A percentile compares a stretch with the other conserved stretches of the same genome.
These are phyloP conservation scores for Patella caerulea DNA, from an alignment of 2,888 invertebrate genomes.

Conservation along the genomic window DNA sequence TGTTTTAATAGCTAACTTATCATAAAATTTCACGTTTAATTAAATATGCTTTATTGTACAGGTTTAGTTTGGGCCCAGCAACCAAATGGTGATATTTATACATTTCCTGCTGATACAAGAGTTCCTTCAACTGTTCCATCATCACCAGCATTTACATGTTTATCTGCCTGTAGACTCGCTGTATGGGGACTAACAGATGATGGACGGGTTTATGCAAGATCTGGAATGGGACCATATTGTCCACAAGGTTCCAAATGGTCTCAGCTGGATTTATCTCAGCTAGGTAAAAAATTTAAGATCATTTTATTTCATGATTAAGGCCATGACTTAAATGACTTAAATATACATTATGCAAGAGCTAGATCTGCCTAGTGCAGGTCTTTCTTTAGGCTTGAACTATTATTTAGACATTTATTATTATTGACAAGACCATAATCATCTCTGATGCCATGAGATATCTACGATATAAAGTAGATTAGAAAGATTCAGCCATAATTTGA, in stretches of 20 bases:
- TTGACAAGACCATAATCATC: no score
- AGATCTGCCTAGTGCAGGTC: no score
- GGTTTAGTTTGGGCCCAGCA: slow-evolving; percentile 72
- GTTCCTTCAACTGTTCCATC: slow-evolving; percentile 18
- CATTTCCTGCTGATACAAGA: slow-evolving; percentile 52
- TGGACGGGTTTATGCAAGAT: slow-evolving; percentile 72
- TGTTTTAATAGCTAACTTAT: no score
- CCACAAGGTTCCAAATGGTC: slow-evolving; percentile 72
- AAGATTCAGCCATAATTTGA: no score
- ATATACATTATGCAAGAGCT: no score
- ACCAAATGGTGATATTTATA: slow-evolving; percentile 69
- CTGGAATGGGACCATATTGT: slow-evolving; percentile 70
- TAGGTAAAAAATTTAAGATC: slow-evolving; percentile 58
- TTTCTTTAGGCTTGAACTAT: no score
- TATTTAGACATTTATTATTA: no score
- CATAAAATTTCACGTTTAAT: no score
- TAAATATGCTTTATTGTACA: slow-evolving; percentile 6
- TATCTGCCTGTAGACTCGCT: slow-evolving; percentile 71
- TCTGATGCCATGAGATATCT: no score
- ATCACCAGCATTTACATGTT: slow-evolving; percentile 48
- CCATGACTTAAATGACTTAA: no score
- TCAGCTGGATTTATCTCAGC: slow-evolving; percentile 71
- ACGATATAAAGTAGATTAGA: no score
- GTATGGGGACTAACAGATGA: slow-evolving; percentile 73
- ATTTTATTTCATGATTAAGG: neutral